Base-by-base conservation (phyloP, 1,140 invertebrate species). In the Solen grandis region DNA sequence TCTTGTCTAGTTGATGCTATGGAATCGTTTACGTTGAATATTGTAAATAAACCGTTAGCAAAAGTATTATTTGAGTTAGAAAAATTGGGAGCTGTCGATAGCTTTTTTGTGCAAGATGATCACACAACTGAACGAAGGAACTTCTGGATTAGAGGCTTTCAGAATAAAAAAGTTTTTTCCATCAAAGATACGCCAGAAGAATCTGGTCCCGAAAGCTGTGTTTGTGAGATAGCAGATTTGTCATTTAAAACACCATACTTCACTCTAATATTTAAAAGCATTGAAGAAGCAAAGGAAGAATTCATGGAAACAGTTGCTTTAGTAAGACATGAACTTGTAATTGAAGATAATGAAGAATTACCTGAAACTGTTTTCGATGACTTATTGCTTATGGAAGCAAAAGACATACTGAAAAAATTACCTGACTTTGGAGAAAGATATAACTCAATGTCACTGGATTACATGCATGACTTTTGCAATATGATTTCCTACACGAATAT, bases 181-280 rank as follows among this genome's bases (percentile, higher is more conserved):
- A 60, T 70, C n/a, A 41, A 31, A 46, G 54, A 35, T 29, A 46
- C 50, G 4, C 27, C 54, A 2, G 36, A 70, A 2, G 65, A 69
- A 70, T 41, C 54, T 27, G 76, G 66, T 10, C 76, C 76, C 14
- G 76, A 79, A 36, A 60, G 76, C 38, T 79, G 62, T 62, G 31
- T 29, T 1, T 63, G 65, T 52, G 27, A 29, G 1, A 31, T 41
- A 22, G 22, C 50, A 16, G 76, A 70, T 69, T 50, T 70, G 2
- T 22, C 33, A 1, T 38, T 79, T 27, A 41, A 27, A 13, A 70
- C 68, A 63, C 76, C 76, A 60, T 79, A 41, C 52, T 68, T 62
- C 52, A 46, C 33, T 16, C 22, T 13, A 22, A 50, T 70, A 0
- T 79, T 41, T 38, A 57, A 70, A 13, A 33, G 27, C 2, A 50